These are phyloP conservation scores for Poecilia picta DNA, from an alignment of 2,797 vertebrate genomes.

Conservation along the genomic window DNA sequence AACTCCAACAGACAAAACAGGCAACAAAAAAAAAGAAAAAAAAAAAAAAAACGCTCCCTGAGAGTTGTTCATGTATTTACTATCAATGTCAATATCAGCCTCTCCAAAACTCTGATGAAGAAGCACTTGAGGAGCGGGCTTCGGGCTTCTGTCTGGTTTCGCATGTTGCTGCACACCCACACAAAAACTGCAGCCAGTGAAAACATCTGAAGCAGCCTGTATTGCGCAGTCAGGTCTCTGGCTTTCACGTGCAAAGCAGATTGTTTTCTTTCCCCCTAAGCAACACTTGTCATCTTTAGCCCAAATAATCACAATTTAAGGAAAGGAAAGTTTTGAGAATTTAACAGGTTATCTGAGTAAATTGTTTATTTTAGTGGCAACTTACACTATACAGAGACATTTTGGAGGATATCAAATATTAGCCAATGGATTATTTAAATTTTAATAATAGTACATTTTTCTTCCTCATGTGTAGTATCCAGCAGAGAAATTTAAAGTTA, in stretches of 20 bases:
- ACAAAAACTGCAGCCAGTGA: slow-evolving; percentile 29
- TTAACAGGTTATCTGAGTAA: neutral
- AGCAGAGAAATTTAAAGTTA: neutral
- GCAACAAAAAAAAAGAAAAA: neutral
- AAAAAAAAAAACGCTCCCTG: neutral
- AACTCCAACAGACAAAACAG: neutral
- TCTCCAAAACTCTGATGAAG: slow-evolving; percentile 29
- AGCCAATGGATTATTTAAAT: neutral
- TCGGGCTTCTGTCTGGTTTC: slow-evolving; percentile 50
- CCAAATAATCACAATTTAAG: neutral
- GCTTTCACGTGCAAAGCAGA: slow-evolving; percentile 8
- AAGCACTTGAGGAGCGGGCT: neutral
- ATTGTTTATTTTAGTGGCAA: neutral
- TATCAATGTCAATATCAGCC: slow-evolving; percentile 14
- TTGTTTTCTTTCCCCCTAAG: neutral
- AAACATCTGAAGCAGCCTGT: slow-evolving; percentile 14
- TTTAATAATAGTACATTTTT: neutral
- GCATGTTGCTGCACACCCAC: slow-evolving; percentile 46
- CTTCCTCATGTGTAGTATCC: too few species aligned
- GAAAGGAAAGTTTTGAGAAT: neutral
- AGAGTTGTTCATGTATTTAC: slow-evolving; percentile 27
- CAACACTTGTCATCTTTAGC: neutral
- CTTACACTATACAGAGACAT: neutral
- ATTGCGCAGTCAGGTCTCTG: slow-evolving; percentile 15
- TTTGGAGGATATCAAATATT: neutral